Base-by-base conservation (phyloP, 2,113 vertebrate genomes). In the Elachura formosa region DNA sequence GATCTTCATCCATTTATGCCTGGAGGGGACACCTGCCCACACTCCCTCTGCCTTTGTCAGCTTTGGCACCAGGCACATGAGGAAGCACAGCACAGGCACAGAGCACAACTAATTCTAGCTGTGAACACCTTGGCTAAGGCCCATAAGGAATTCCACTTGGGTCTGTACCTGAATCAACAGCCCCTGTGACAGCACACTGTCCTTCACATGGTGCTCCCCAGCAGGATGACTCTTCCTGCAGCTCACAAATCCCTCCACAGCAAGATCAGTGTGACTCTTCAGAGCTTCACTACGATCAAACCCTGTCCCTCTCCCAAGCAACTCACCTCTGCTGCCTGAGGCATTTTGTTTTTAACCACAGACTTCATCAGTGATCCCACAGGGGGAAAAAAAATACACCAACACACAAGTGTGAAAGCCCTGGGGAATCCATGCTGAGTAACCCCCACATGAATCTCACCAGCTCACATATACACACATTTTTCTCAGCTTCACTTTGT, bases 131-230 rank as follows among this genome's bases (percentile, higher is more conserved):
- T 29, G 51, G 22, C 21, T 72, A 18, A 40, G 34, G 62, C 14
- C 43, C 0, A 0, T 14, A 26, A 8, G 23, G 54, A 36, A 8
- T 31, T 9, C 31, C 48, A 11, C 20, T 8, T 26, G 62, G 41
- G 45, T 14, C 46, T 56, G 16, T 7, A n/a, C 46, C 55, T 14
- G 12, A 43, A 14, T 9, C 31, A 56, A 11, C 41, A n/a, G 0
- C 14, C 12, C 12, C 38, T 41, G 36, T 9, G 49, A 21, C 0
- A 43, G 36, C 2, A 7, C 38, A 5, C 7, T 46, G 20, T 9
- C 46, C 48, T 74, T 14, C 23, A 5, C 1, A 0, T 1, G 33
- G 55, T 2, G 3, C 21, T 6, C 18, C 40, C 43, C 11, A 4
- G 10, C 22, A 29, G 54, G 40, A 21, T 5, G 3, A 10, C 11